These are phyloP conservation scores for Echinometra lucunter DNA, from an alignment of 53 echinoderm and acorn worm species.

Conservation along the genomic window DNA sequence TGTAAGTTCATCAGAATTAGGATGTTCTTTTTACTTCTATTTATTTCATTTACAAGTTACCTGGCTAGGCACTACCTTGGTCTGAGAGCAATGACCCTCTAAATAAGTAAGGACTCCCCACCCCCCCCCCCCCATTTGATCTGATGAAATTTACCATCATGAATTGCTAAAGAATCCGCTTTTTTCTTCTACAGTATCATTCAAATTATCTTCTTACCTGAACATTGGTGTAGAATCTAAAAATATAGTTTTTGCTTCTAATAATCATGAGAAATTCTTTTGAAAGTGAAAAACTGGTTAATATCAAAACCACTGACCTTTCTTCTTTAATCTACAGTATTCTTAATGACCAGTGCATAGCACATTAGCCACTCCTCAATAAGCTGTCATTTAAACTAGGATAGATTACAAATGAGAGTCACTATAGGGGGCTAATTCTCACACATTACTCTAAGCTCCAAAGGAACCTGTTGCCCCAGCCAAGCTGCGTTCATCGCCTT, in stretches of 20 bases:
- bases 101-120: background rate
- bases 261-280: background rate
- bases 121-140: no score
- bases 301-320: background rate
- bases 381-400: constrained; percentile 24
- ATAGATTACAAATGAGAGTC: constrained; percentile 46
- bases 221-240: background rate
- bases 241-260: background rate
- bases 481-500: constrained; percentile 41
- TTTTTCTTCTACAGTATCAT: background rate
- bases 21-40: background rate
- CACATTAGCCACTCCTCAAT: constrained; percentile 45
- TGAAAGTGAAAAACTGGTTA: background rate
- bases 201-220: background rate
- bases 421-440: constrained; percentile 64
- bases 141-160: background rate
- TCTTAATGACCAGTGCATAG: constrained; percentile 30
- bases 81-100: background rate
- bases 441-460: constrained; percentile 24
- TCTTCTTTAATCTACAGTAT: background rate
- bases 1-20: background rate
- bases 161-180: background rate
- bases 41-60: no score
- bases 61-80: background rate
- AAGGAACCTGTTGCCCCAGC: constrained; percentile 57